Base-by-base conservation (phyloP, 2,113 vertebrate species). In the Drymodes brunneopygia region DNA sequence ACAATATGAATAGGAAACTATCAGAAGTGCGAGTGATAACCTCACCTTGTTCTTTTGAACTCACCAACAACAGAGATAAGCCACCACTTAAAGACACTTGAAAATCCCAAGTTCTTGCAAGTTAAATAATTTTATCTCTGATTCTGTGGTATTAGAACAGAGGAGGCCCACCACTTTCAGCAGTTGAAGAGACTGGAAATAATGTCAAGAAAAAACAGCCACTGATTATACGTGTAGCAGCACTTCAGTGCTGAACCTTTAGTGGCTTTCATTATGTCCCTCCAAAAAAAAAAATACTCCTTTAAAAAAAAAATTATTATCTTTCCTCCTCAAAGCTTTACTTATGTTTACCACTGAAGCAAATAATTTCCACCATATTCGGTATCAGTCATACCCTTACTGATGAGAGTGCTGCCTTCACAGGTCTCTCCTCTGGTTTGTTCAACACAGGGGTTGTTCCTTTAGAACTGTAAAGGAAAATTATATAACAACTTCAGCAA, bases 311-410 rank as follows among this genome's bases (percentile, higher is more conserved):
- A 80, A 72, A 38, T 91, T 50, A 28, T 14, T 33, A 33, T 70
- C 11, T 64, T 96, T 91, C 17, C 51, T 80, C 21, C 29, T 84
- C 40, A 56, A 51, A 70, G n/a, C 4, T 91, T 74, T 54, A 66
- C 33, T 71, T 48, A 45, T 86, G 50, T 69, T 77, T 80, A 50
- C 4, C 38, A 51, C n/a, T 57, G 54, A 92, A 96, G 45, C 6
- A 44, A 83, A 87, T 60, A 57, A 42, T 20, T 91, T 53, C 44
- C 44, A 33, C 44, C 14, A 11, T 24, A 28, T 69, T 82, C 40
- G 40, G 15, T 6, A 73, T 28, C 29, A 48, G 54, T 11, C 96
- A 33, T 97, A 98, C 98, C 98, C 98, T 98, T 69, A 53, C 60
- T 80, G 97, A 92, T 28, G 97, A 97, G 33, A 85, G 25, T 64